phyloP scores from a whole-genome alignment of 2,797 vertebrate species.

The Danio albolineatus region DNA sequence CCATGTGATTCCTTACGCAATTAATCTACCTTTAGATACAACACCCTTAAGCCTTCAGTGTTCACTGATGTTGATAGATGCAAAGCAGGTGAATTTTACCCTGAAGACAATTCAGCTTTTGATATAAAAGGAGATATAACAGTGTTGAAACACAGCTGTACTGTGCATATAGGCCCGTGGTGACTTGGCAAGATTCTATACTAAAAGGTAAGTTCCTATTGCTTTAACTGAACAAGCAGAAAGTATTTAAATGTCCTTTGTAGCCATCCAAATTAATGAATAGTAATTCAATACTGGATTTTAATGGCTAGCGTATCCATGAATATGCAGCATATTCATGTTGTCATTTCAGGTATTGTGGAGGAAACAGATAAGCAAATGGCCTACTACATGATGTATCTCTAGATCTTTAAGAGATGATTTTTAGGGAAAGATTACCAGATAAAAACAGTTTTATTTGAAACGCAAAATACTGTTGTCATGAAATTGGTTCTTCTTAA shows the following conservation, averaged over 20 bases:
- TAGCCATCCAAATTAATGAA: background rate
- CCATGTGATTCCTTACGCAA: conserved; percentile 46
- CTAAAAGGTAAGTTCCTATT: conserved; percentile 27
- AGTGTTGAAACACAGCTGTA: background rate
- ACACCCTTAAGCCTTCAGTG: background rate
- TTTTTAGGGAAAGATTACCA: no score
- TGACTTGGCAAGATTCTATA: background rate
- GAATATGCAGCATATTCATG: background rate
- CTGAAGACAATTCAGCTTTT: background rate
- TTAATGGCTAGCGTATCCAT: background rate
- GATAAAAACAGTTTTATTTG: background rate
- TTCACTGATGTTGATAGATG: conserved; percentile 20
- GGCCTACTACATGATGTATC: background rate
- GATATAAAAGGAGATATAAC: background rate
- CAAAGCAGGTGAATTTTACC: background rate
- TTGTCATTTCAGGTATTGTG: background rate
- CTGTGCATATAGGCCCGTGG: background rate
- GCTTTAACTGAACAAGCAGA: background rate
- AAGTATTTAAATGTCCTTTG: background rate
- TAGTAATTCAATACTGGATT: background rate
- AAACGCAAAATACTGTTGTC: background rate
- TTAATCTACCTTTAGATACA: conserved; percentile 30
- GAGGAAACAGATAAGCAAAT: background rate
- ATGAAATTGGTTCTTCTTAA: background rate
- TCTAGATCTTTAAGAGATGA: background rate